Evolutionary conservation across 2,888 invertebrate species (phyloP).

Genomic region (Megastigmus dorsalis): DNA sequence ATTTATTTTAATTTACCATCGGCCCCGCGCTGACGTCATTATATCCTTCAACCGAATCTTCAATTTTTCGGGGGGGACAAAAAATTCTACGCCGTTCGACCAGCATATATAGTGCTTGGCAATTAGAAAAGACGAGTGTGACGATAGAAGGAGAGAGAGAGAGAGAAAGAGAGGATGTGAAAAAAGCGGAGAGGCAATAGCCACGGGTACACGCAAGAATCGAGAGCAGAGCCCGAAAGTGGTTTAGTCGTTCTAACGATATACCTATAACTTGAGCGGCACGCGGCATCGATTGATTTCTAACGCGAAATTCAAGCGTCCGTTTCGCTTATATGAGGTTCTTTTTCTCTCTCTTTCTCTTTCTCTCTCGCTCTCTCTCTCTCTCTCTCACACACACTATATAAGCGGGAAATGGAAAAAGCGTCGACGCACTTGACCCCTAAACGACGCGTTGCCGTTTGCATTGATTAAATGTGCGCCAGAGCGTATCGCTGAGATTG

Average conservation of each 20-base stretch:
- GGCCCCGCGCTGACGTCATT: background rate
- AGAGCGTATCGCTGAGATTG: too few species aligned
- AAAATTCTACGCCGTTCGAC: too few species aligned
- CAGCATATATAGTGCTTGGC: too few species aligned
- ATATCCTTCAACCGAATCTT: background rate
- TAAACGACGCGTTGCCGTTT: constrained; percentile 17
- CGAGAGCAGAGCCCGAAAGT: background rate
- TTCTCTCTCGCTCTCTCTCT: too few species aligned
- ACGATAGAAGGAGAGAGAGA: background rate
- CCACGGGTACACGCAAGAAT: background rate
- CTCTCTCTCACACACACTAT: too few species aligned
- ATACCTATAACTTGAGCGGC: constrained; percentile 8
- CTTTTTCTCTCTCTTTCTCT: too few species aligned
- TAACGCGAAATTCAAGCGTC: background rate
- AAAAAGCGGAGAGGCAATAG: too few species aligned
- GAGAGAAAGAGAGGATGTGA: background rate
- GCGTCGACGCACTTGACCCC: constrained; percentile 17
- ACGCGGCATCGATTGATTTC: constrained; percentile 4
- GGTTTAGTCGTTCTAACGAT: background rate
- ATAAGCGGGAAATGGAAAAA: background rate
- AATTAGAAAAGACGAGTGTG: constrained; percentile 6
- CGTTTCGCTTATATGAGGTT: too few species aligned
- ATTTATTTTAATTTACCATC: constrained; percentile 35
- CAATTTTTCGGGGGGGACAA: too few species aligned
- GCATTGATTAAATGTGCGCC: constrained; percentile 42